These are phyloP conservation scores for Vanessa atalanta DNA, from an alignment of 1,140 invertebrate species.

Conservation along the genomic window DNA sequence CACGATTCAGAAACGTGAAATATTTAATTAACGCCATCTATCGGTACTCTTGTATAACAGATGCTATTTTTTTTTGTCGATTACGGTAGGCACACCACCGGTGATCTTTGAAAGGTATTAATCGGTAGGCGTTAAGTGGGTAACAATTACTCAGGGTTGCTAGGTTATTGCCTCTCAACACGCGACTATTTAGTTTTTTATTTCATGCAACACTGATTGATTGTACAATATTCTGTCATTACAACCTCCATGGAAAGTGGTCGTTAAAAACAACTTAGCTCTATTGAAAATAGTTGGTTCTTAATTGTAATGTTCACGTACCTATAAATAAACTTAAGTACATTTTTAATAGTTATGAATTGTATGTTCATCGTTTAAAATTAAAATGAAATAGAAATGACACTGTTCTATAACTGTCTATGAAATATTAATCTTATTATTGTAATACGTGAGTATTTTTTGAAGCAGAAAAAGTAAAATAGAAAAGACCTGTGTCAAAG, in stretches of 20 bases:
- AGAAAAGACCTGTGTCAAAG: too few species aligned
- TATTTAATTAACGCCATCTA: too few species aligned
- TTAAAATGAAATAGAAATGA: too few species aligned
- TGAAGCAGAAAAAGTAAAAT: too few species aligned
- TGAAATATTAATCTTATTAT: too few species aligned
- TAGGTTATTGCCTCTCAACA: conserved; percentile 47
- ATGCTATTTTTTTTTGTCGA: too few species aligned
- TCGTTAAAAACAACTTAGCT: conserved; percentile 23
- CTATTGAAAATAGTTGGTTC: background rate
- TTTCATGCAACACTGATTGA: conserved; percentile 42
- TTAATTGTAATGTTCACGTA: background rate
- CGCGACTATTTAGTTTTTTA: conserved; percentile 48
- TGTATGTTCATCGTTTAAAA: background rate
- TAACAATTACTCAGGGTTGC: conserved; percentile 53
- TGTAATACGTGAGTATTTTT: too few species aligned
- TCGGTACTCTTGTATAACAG: too few species aligned
- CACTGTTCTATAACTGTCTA: too few species aligned
- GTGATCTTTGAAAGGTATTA: conserved; percentile 16
- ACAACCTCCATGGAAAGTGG: conserved; percentile 13
- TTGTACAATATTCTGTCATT: conserved; percentile 31
- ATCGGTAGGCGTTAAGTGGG: conserved; percentile 30
- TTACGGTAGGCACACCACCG: background rate
- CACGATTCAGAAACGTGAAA: too few species aligned
- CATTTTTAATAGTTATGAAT: background rate
- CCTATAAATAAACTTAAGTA: background rate